These are phyloP conservation scores for Nerophis ophidion DNA, from an alignment of 2,113 vertebrate genomes.

Conservation along the genomic window DNA sequence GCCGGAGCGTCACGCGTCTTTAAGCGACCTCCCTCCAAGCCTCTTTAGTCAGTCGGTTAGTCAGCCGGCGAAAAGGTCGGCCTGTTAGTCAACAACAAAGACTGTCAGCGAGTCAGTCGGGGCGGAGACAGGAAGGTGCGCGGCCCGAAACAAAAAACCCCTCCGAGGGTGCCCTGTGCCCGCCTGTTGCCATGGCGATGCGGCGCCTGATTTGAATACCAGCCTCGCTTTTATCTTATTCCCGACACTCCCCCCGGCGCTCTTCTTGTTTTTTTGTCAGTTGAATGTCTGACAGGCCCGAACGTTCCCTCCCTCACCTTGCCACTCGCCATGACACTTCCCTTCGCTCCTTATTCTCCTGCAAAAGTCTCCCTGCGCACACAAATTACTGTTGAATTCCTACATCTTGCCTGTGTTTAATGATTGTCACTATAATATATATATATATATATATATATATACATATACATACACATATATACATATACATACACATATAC, in stretches of 20 bases:
- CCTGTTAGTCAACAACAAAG: not conserved
- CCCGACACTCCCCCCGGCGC: slow-evolving; percentile 43
- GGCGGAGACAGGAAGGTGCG: slow-evolving; percentile 22
- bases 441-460: no score
- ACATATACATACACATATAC: no score
- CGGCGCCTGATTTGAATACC: slow-evolving; percentile 53
- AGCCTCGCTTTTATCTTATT: slow-evolving; percentile 43
- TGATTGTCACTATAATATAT: no score
- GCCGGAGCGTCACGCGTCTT: slow-evolving; percentile 23
- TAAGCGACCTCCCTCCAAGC: slow-evolving; percentile 44
- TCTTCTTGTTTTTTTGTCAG: slow-evolving; percentile 33
- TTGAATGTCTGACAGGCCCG: slow-evolving; percentile 33
- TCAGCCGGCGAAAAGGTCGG: slow-evolving; percentile 3
- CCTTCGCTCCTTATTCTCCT: slow-evolving; percentile 51
- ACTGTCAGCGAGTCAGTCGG: slow-evolving; percentile 49
- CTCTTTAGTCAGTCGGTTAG: slow-evolving; percentile 43
- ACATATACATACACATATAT: no score
- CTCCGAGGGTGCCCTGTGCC: slow-evolving; percentile 47
- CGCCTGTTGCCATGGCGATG: slow-evolving; percentile 65
- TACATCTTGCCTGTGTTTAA: no score
- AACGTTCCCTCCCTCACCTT: slow-evolving; percentile 46
- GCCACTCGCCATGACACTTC: slow-evolving; percentile 54
- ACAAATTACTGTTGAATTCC: slow-evolving; percentile 8
- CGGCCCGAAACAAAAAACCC: slow-evolving; percentile 47
- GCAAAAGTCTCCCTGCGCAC: slow-evolving; percentile 33